Evolutionary conservation across 2,113 vertebrate genomes (phyloP), one percentile per base, ranked within the genome.

Genomic region (Tinamus guttatus): DNA sequence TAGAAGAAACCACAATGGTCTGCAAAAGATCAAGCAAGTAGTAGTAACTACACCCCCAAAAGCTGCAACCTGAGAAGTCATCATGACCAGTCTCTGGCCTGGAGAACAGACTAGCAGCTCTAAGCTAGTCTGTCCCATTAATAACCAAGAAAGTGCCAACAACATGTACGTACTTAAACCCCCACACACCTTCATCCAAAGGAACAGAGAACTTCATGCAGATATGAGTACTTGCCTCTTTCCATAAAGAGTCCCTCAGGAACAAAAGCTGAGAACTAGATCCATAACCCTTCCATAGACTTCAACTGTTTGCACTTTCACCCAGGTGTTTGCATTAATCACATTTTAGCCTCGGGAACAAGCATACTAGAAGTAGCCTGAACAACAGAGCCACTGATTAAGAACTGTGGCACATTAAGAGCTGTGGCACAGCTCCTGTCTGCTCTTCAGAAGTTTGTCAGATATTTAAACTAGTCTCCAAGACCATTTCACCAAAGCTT

Each of bases 111-210:
- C 36, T 25, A 52, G 59, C 19, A 34, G n/a, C 22, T 81, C 36
- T 51, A 81, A 84, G 77, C 11, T 71, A 70, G 27, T 8, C 21
- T 18, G 79, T 64, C 41, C 65, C 27, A 65, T 18, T 0, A 49
- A n/a, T 24, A 51, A 59, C 17, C 43, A 78, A 16, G 34, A 49
- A 21, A 83, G 22, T 3, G 4, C 12, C 47, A 69, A 30, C 13
- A 54, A 77, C 28, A 51, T 2, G 43, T 7, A 45, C 14, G 38
- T 34, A 16, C 12, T 22, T 15, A 58, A 52, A 81, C 10, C 22
- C 4, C 11, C 30, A 24, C 16, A 32, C 0, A 2, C 22, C 60
- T 18, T 20, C 0, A 2, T 25, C 68, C 24, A 15, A 27, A 74
- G 30, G 34, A 65, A 21, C 1, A 1, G 11, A 24, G 38, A 28